Evolutionary conservation across 2,797 vertebrate genomes (phyloP).

Genomic region (Mus caroli): DNA sequence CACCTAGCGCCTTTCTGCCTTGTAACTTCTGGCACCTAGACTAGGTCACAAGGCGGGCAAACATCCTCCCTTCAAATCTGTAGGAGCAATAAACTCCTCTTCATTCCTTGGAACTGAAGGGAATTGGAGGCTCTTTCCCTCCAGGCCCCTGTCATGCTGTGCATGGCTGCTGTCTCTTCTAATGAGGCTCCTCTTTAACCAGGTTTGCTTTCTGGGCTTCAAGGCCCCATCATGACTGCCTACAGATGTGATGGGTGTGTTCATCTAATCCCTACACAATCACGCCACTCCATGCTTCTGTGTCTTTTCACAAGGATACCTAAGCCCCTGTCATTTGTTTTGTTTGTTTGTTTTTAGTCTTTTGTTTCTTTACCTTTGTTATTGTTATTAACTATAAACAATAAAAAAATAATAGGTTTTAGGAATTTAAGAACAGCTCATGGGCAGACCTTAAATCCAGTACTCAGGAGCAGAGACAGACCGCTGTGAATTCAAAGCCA

Average conservation of each 20-base stretch:
- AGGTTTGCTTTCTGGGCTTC: background rate
- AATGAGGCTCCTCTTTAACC: background rate
- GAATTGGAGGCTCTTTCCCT: background rate
- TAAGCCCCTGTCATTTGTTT: background rate
- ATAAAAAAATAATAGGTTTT: background rate
- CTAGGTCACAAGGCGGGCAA: background rate
- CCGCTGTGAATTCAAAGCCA: background rate
- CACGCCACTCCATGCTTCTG: background rate
- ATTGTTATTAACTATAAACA: conserved; percentile 4
- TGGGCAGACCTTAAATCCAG: background rate
- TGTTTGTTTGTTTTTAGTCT: background rate
- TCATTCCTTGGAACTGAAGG: background rate
- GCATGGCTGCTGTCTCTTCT: background rate
- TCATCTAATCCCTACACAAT: background rate
- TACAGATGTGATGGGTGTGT: background rate
- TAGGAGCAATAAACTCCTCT: background rate
- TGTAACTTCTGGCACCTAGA: background rate
- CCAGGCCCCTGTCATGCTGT: background rate
- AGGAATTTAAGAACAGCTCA: conserved; percentile 3
- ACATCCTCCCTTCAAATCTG: background rate
- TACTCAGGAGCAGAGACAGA: background rate
- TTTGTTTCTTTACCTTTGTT: background rate
- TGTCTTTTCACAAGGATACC: background rate
- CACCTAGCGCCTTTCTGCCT: background rate
- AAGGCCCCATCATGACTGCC: background rate